Evolutionary conservation across 2,888 invertebrate species (phyloP), one percentile per base, ranked within the genome.

Genomic region (Atethmia centrago): DNA sequence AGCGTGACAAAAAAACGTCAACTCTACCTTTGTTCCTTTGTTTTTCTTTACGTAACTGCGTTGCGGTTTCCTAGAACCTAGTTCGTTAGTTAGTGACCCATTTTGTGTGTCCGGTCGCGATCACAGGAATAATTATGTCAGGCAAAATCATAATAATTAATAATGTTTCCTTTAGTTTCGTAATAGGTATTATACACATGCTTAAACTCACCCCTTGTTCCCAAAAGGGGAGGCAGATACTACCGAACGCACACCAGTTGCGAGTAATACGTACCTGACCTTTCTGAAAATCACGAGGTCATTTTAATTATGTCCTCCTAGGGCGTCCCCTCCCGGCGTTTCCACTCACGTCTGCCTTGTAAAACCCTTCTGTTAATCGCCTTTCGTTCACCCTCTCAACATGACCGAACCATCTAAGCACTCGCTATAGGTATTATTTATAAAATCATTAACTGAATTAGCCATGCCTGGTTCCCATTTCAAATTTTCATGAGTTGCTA

Each of bases 11-110:
- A 47, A 36, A 47, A 56, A 36, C 25, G 21, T 12, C 36, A 53
- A 53, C 14, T 28, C 19, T 53, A 53, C 16, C n/a, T 66, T 16
- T 56, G 36, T n/a, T 68, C 21, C 16, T 47, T 56, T 68, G 53
- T 45, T 68, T 68, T 68, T 68, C 21, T 61, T 53, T n/a, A 45
- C 7, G 16, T 61, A 14, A 42, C 3, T 36, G 3, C 21, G 31
- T 36, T 36, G 16, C 5, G 12, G 21, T 45, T 53, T 73, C 19
- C 16, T 19, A n/a, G 51, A 53, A 72, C 8, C 25, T 25, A 31
- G 16, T 25, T 61, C 21, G 21, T 72, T 59, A 36, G n/a, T n/a
- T 53, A n/a, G 12, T 53, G 45, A 51, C 45, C 51, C 53, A 71
- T 72, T 73, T 61, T n/a, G 21, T 59, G 12, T 36, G 16, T 16